Conservation (phyloP, 2,797 vertebrate genomes). For the Pseudomugil gertrudae region DNA sequence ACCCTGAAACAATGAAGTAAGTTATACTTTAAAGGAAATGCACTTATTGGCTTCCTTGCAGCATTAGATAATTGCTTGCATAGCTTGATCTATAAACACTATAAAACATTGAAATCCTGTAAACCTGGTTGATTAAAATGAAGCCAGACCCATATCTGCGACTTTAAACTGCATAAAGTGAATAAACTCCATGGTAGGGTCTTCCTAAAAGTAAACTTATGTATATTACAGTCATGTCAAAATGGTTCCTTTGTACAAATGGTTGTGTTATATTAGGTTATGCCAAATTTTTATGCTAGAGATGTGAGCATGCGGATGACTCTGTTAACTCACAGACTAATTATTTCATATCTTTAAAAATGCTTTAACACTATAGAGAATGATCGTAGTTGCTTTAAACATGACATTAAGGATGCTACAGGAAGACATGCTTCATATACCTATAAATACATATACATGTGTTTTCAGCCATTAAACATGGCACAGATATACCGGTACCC, state of each 20-base stretch:
- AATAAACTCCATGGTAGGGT: neutral
- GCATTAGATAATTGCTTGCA: neutral
- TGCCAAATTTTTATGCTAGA: neutral
- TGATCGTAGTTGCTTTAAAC: neutral
- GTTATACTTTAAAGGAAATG: slow-evolving; percentile 1
- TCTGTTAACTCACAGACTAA: neutral
- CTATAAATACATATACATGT: no score
- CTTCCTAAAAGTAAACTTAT: neutral
- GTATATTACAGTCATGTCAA: neutral
- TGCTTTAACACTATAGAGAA: neutral
- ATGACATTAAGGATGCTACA: neutral
- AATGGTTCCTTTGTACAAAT: neutral
- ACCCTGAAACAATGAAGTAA: neutral
- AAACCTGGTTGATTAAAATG: neutral
- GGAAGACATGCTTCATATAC: neutral
- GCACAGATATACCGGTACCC: neutral
- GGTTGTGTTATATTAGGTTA: neutral
- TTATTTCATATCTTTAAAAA: neutral
- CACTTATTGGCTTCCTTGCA: neutral
- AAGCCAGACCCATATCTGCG: neutral
- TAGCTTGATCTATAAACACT: neutral
- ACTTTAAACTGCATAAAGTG: neutral
- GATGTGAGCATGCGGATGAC: neutral
- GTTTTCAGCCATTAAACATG: neutral
- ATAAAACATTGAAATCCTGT: neutral